Conservation (phyloP, 92 coral and sea anemone genomes). For the Pocillopora grandis region DNA sequence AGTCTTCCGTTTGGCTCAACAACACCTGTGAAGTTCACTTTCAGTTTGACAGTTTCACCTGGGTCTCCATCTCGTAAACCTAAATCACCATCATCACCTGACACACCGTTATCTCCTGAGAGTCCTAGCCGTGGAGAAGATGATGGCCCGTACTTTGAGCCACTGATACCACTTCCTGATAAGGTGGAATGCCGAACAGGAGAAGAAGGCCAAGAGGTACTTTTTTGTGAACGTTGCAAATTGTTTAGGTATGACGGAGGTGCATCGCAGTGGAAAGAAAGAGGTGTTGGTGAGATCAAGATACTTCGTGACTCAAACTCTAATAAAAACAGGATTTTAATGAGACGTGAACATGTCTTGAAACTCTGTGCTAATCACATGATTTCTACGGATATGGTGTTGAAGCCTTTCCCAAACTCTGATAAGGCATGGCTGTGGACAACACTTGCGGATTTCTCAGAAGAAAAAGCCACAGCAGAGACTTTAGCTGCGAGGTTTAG, state of each 20-base stretch:
- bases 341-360: conserved; percentile 93
- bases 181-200: conserved; percentile 77
- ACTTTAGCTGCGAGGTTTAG: conserved; percentile 85
- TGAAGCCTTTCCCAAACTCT: conserved; percentile 76
- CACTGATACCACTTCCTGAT: conserved; percentile 89
- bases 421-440: conserved; percentile 93
- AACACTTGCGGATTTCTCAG: conserved; percentile 88
- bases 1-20: conserved; percentile 63
- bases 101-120: conserved; percentile 58
- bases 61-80: conserved; percentile 17
- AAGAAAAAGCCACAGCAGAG: conserved; percentile 72
- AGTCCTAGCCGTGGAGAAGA: conserved; percentile 55
- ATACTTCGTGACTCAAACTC: conserved; percentile 65
- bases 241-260: conserved; percentile 77
- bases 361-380: conserved; percentile 94
- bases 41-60: conserved; percentile 61
- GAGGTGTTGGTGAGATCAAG: conserved; percentile 94
- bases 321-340: conserved; percentile 70
- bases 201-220: conserved; percentile 77
- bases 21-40: conserved; percentile 64
- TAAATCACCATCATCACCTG: conserved; percentile 36
- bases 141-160: conserved; percentile 82
- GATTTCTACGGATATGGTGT: conserved; percentile 79
- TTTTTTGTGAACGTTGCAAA: conserved; percentile 84
- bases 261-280: conserved; percentile 90